Percentiles rank a stretch among this genome's conserved stretches.
Conservation (phyloP, 1,140 invertebrate genomes). For the Hirudo medicinalis region DNA sequence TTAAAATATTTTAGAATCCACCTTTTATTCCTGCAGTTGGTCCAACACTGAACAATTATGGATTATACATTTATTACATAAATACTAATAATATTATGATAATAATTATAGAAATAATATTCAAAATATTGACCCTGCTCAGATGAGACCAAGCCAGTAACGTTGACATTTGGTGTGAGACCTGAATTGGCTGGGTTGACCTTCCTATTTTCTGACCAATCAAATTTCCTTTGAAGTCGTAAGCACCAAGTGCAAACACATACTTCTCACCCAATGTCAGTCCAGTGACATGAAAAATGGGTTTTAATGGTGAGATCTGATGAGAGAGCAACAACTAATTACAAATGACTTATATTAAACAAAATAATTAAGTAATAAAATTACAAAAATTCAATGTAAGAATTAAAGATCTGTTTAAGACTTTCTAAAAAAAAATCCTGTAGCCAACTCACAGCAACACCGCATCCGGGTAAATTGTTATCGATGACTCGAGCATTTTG, state of each 20-base stretch:
- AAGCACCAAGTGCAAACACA: not conserved
- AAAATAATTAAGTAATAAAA: too few species aligned
- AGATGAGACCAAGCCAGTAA: not conserved
- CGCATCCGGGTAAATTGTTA: not conserved
- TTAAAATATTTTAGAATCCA: too few species aligned
- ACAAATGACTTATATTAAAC: not conserved
- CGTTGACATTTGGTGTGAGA: not conserved
- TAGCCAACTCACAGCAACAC: not conserved
- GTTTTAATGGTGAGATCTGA: not conserved
- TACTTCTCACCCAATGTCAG: not conserved
- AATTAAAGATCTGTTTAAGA: too few species aligned
- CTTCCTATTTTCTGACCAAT: constrained; percentile 1
- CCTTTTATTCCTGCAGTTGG: too few species aligned
- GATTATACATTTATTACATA: not conserved
- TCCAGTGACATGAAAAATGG: not conserved
- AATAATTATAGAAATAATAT: not conserved
- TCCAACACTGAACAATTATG: not conserved
- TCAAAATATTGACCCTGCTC: not conserved
- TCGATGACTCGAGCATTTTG: not conserved
- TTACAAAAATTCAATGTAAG: too few species aligned
- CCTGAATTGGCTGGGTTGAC: not conserved
- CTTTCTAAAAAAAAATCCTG: too few species aligned
- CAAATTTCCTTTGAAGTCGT: not conserved
- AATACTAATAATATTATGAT: not conserved
- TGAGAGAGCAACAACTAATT: too few species aligned